Conservation (phyloP, 2,797 vertebrate species). For the Salarias fasciatus region DNA sequence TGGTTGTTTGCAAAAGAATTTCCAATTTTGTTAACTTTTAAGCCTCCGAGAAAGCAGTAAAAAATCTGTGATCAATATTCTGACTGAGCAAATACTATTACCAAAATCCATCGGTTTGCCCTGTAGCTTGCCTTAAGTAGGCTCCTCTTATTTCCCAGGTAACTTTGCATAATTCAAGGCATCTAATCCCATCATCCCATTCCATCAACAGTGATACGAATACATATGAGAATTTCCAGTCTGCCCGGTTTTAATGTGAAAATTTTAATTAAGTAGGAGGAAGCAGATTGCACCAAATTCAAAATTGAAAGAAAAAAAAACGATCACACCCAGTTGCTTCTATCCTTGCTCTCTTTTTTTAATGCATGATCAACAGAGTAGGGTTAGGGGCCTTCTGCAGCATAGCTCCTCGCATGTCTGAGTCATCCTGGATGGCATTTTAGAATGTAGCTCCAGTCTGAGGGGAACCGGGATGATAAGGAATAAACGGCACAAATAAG, state of each 20-base stretch:
- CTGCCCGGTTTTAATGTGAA: slow-evolving; percentile 21
- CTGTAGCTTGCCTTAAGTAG: slow-evolving; percentile 14
- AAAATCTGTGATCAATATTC: slow-evolving; percentile 30
- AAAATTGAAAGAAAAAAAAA: slow-evolving; percentile 5
- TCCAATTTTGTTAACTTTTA: slow-evolving; percentile 8
- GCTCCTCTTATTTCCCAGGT: slow-evolving; percentile 28
- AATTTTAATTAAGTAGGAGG: slow-evolving; percentile 3
- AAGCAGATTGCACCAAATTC: slow-evolving; percentile 19
- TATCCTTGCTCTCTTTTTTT: slow-evolving; percentile 14
- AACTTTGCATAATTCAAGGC: slow-evolving; percentile 1
- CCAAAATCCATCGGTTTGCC: slow-evolving; percentile 16
- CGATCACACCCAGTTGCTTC: not conserved
- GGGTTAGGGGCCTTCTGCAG: slow-evolving; percentile 32
- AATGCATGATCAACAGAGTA: slow-evolving; percentile 21
- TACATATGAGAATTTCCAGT: slow-evolving; percentile 20
- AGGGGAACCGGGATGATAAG: slow-evolving; percentile 43
- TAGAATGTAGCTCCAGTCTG: slow-evolving; percentile 52
- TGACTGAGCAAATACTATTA: not conserved
- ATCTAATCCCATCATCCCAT: not conserved
- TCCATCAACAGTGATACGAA: not conserved
- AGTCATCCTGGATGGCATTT: slow-evolving; percentile 55
- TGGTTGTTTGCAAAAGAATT: not conserved
- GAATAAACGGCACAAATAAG: slow-evolving; percentile 43
- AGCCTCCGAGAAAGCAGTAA: not conserved
- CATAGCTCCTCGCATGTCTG: slow-evolving; percentile 37